Evolutionary conservation across 2,113 vertebrate species (phyloP).

Genomic region (Ranitomeya variabilis): DNA sequence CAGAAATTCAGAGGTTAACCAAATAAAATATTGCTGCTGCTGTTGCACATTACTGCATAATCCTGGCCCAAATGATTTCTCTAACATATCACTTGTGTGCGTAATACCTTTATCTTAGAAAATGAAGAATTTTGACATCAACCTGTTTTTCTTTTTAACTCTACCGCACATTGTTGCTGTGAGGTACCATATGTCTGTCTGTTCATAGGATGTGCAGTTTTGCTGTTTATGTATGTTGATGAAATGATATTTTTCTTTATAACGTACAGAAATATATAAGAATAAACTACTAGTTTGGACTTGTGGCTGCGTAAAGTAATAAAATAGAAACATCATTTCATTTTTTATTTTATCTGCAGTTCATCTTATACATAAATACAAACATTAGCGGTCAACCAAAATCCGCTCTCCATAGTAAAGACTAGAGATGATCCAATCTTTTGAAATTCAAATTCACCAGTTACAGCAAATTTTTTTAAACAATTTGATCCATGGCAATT

Average conservation of each 20-base stretch:
- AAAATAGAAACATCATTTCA: neutral
- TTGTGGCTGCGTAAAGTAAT: neutral
- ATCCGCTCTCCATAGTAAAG: no score
- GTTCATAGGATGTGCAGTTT: slow-evolving; percentile 20
- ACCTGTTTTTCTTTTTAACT: slow-evolving; percentile 7
- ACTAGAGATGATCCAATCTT: no score
- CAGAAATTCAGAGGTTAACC: neutral
- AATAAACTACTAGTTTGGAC: neutral
- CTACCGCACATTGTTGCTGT: slow-evolving; percentile 1
- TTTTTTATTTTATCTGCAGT: neutral
- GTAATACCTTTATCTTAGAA: slow-evolving; percentile 25
- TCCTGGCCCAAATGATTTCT: neutral
- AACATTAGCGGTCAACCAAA: no score
- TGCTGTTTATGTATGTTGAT: slow-evolving; percentile 8
- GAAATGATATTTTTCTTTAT: slow-evolving; percentile 33
- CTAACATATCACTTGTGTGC: neutral
- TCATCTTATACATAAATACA: neutral
- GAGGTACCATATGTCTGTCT: slow-evolving; percentile 14
- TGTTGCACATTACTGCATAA: neutral
- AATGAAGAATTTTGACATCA: slow-evolving; percentile 36
- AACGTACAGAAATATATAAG: slow-evolving; percentile 14
- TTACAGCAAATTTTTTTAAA: no score
- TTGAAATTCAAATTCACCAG: no score
- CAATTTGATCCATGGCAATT: no score
- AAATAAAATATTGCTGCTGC: slow-evolving; percentile 9